Conservation (phyloP, 2,113 vertebrate genomes). For the Spheniscus mendiculus region DNA sequence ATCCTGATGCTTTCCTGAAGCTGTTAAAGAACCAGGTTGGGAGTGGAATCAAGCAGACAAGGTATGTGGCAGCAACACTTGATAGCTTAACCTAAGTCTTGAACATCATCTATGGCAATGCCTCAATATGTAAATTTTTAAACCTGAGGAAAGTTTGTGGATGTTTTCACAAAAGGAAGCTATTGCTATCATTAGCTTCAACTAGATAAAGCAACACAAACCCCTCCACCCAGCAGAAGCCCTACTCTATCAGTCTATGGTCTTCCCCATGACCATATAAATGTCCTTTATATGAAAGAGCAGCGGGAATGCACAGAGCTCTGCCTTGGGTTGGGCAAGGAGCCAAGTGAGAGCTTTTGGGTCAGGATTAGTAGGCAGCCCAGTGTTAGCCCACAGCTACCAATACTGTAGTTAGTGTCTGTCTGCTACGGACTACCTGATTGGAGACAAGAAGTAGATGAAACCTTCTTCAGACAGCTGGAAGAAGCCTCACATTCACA, state of each 20-base stretch:
- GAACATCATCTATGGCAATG: background rate
- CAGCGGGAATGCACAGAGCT: background rate
- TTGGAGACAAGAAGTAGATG: background rate
- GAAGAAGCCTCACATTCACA: fast-evolving
- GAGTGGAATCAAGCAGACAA: background rate
- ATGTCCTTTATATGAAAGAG: background rate
- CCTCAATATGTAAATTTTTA: background rate
- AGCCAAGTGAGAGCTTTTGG: background rate
- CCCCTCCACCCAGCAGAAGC: background rate
- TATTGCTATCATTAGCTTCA: background rate
- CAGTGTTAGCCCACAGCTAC: background rate
- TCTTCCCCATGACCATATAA: background rate
- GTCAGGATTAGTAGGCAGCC: background rate
- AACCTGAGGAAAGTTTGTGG: background rate
- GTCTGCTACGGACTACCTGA: background rate
- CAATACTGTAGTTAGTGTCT: background rate
- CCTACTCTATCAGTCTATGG: fast-evolving
- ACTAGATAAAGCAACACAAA: background rate
- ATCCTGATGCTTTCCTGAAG: background rate
- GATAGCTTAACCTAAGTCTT: background rate
- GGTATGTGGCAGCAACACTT: background rate
- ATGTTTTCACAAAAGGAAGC: background rate
- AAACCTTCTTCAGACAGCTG: background rate
- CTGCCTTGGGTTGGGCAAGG: background rate
- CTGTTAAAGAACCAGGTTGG: background rate